Evolutionary conservation across 2,113 vertebrate species (phyloP), one percentile per base, ranked within the genome.

Genomic region (Merops nubicus): DNA sequence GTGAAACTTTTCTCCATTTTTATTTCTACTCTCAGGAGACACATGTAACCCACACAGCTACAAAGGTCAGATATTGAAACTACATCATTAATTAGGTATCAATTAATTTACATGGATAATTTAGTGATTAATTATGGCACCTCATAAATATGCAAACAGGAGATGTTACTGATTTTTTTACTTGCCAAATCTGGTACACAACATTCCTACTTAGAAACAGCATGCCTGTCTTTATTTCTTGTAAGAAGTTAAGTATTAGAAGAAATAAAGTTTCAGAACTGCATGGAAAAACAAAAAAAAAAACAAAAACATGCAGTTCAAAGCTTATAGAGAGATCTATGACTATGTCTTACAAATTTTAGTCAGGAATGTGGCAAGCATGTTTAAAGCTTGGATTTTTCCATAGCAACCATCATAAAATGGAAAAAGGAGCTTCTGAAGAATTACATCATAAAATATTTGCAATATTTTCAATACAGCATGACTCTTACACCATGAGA

Each of bases 1-100:
- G 17, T 1, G 56, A 38, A 40, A 14, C 13, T 34, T 47, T 51
- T 62, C 4, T 48, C 2, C 1, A 0, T 11, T 56, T 33, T n/a
- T 80, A 31, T 11, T 6, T 9, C 33, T 21, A 31, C 5, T 64
- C 5, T 64, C 51, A 43, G 15, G 22, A 72, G 20, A 70, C 12
- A 34, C 33, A 20, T 15, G 5, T 23, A 59, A 31, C 7, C 45
- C 9, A 2, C 17, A n/a, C 5, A 88, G 19, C 15, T 84, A 67
- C 20, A 33, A 54, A 47, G 14, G 23, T 2, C 33, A 13, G 53
- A n/a, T 56, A 89, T 42, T 38, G 51, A 38, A 48, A 82, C 76
- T 8, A 48, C 11, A n/a, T 28, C 78, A 42, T n/a, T 93, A 65
- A 86, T 75, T 90, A 91, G 36, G 29, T 54, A 62, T 50, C 26